Conservation (phyloP, 2,888 invertebrate genomes). For the Luffia ferchaultella region DNA sequence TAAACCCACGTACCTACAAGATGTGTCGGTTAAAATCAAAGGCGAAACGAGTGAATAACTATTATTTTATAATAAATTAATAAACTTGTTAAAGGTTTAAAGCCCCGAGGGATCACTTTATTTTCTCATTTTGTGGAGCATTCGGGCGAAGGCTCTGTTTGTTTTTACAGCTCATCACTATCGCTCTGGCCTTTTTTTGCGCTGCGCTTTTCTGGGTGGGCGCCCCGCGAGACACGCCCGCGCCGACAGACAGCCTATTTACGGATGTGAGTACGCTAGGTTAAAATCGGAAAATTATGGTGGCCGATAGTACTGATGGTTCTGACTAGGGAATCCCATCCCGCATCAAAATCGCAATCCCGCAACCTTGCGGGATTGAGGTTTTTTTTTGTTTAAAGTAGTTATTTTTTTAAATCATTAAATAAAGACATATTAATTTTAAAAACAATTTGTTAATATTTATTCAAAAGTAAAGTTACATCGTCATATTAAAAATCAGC, state of each 20-base stretch:
- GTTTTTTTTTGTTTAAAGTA: too few relatives aligned
- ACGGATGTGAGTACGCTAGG: too few relatives aligned
- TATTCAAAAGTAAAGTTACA: too few relatives aligned
- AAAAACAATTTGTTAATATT: too few relatives aligned
- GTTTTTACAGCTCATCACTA: slow-evolving; percentile 46
- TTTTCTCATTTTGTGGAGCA: slow-evolving; percentile 57
- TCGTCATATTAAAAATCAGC: too few relatives aligned
- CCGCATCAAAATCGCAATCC: too few relatives aligned
- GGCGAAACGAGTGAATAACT: slow-evolving; percentile 55
- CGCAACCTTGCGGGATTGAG: too few relatives aligned
- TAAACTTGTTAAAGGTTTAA: slow-evolving; percentile 67
- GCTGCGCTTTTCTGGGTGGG: slow-evolving; percentile 49
- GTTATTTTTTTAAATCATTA: too few relatives aligned
- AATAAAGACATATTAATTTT: too few relatives aligned
- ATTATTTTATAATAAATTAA: slow-evolving; percentile 63
- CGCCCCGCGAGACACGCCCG: slow-evolving; percentile 48
- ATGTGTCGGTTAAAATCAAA: slow-evolving; percentile 55
- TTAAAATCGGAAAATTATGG: too few relatives aligned
- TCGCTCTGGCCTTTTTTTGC: slow-evolving; percentile 38
- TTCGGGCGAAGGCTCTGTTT: slow-evolving; percentile 57
- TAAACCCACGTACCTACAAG: slow-evolving; percentile 50
- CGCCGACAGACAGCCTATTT: slow-evolving; percentile 29
- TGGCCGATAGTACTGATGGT: too few relatives aligned
- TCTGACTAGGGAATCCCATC: too few relatives aligned
- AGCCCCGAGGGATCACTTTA: slow-evolving; percentile 54